phyloP scores from a whole-genome alignment of 2,797 vertebrate genomes.

The Garrulus glandarius region DNA sequence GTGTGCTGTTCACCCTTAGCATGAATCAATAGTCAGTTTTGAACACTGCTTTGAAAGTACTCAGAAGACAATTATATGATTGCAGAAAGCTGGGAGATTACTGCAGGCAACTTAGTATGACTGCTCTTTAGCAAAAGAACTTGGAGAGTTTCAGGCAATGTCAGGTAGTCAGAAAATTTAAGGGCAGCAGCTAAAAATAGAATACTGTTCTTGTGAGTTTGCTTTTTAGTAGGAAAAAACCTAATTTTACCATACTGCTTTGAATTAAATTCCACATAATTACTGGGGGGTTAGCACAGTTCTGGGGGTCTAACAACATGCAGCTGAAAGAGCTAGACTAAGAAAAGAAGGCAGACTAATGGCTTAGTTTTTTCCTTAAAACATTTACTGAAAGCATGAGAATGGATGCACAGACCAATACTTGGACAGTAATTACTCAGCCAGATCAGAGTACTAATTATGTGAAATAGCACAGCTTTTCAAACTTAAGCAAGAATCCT shows the following conservation, averaged over 20 bases:
- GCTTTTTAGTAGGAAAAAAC: neutral
- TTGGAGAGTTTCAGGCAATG: neutral
- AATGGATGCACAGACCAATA: neutral
- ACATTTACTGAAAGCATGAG: neutral
- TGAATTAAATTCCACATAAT: neutral
- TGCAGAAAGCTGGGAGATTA: neutral
- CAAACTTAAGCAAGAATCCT: neutral
- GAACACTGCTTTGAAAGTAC: neutral
- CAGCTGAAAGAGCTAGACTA: neutral
- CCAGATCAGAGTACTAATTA: neutral
- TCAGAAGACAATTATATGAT: neutral
- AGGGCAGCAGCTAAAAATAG: neutral
- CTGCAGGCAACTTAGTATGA: neutral
- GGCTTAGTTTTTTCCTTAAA: neutral
- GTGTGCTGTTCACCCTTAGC: neutral
- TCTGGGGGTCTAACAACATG: neutral
- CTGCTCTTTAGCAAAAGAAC: neutral
- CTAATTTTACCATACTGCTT: neutral
- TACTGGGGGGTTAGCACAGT: neutral
- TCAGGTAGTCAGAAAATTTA: neutral
- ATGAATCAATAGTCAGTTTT: conserved; percentile 7
- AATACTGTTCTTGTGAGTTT: neutral
- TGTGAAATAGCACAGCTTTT: neutral
- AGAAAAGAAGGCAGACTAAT: neutral
- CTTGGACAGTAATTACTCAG: neutral